These are phyloP conservation scores for Megalops cyprinoides DNA, from an alignment of 2,797 vertebrate genomes.

Conservation along the genomic window DNA sequence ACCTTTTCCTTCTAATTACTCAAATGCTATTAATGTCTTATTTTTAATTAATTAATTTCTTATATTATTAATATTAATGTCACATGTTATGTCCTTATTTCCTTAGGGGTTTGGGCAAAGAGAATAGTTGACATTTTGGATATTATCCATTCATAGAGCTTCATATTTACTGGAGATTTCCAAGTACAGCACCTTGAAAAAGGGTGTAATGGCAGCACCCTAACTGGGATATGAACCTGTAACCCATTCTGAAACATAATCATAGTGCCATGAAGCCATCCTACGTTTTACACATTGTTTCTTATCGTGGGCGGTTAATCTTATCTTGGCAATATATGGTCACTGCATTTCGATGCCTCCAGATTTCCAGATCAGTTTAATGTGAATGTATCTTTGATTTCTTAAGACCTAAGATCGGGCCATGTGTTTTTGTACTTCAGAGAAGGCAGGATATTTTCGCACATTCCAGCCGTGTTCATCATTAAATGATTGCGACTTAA, in stretches of 20 bases:
- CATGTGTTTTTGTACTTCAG: background rate
- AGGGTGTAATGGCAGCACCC: too few relatives aligned
- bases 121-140: background rate
- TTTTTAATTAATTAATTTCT: background rate
- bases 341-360: background rate
- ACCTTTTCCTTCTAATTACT: constrained; percentile 7
- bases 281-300: background rate
- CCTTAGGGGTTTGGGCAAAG: too few relatives aligned
- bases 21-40: background rate
- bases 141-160: background rate
- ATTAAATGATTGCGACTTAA: too few relatives aligned
- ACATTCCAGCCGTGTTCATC: too few relatives aligned
- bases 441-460: too few relatives aligned
- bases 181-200: background rate
- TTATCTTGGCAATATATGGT: background rate
- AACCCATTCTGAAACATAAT: background rate
- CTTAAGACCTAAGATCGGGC: background rate
- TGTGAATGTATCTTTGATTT: background rate
- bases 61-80: background rate
- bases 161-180: background rate
- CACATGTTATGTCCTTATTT: too few relatives aligned
- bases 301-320: background rate
- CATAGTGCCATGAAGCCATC: background rate
- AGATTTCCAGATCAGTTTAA: background rate
- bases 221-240: background rate